Conservation (phyloP, 1,140 invertebrate species). For the Drosophila sechellia region DNA sequence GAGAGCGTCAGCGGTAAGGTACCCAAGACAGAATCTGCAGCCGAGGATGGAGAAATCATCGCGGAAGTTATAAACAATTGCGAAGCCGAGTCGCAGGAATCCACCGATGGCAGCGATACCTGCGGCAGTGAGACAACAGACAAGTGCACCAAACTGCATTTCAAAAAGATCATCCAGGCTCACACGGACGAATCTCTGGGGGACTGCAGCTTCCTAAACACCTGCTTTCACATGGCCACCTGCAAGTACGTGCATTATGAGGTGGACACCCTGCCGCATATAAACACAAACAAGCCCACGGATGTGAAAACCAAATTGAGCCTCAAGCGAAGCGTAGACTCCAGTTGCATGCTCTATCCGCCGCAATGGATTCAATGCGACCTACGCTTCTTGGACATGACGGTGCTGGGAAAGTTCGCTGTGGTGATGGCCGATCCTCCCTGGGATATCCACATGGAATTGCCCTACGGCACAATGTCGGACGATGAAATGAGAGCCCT, state of each 20-base stretch:
- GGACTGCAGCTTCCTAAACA: constrained; percentile 99
- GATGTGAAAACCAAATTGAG: constrained; percentile 79
- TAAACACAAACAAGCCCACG: constrained; percentile 81
- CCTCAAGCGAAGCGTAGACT: constrained; percentile 76
- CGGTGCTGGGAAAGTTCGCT: constrained; percentile 96
- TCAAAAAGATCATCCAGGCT: constrained; percentile 98
- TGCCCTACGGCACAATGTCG: constrained; percentile 99
- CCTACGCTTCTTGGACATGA: constrained; percentile 97
- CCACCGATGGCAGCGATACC: constrained; percentile 63
- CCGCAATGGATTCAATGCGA: constrained; percentile 99
- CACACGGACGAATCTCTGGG: constrained; percentile 98
- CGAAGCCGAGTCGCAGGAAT: constrained; percentile 68
- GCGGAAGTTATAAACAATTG: constrained; percentile 51
- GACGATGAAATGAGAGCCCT: constrained; percentile 99
- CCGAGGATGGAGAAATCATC: constrained; percentile 78
- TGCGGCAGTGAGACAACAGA: constrained; percentile 51
- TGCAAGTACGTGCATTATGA: constrained; percentile 99
- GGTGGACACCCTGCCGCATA: constrained; percentile 88
- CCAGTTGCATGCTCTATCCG: constrained; percentile 91
- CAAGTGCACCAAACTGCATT: constrained; percentile 95
- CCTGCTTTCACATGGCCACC: constrained; percentile 99
- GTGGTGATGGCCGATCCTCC: constrained; percentile 98
- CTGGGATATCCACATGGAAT: constrained; percentile 97
- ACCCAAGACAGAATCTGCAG: constrained; percentile 26
- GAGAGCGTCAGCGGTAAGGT: constrained; percentile 37